Conservation (phyloP, 2,797 vertebrate genomes). For the Rhinatrema bivittatum region DNA sequence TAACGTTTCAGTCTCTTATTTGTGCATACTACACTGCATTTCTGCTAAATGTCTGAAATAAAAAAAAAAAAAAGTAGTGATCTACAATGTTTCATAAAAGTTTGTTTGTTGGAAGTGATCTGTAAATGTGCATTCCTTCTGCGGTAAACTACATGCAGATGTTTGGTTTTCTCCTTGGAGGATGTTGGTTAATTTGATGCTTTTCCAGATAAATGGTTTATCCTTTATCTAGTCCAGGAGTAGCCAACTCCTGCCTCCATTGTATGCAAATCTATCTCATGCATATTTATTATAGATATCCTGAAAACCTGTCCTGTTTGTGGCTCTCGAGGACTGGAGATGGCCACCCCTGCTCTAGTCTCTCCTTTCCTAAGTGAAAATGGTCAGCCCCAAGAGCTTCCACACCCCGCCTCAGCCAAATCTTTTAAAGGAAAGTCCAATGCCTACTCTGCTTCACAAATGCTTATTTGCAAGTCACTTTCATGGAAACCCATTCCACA, state of each 20-base stretch:
- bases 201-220: not conserved
- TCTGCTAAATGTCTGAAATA: not conserved
- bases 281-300: too few species aligned
- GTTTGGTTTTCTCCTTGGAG: not conserved
- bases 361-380: not conserved
- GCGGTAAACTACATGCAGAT: conserved; percentile 12
- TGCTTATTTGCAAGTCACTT: not conserved
- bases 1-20: not conserved
- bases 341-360: too few species aligned
- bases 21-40: not conserved
- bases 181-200: conserved; percentile 23
- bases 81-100: not conserved
- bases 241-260: too few species aligned
- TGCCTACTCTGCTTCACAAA: conserved; percentile 11
- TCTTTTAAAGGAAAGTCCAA: not conserved
- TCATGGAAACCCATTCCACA: conserved; percentile 9
- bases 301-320: too few species aligned
- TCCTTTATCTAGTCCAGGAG: too few species aligned
- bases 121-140: conserved; percentile 9
- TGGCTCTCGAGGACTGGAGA: too few species aligned
- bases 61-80: not conserved
- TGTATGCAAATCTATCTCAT: too few species aligned
- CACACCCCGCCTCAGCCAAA: not conserved
- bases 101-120: conserved; percentile 4
- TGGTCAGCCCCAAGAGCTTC: not conserved